Evolutionary conservation across 2,113 vertebrate species (phyloP).

Genomic region (Plestiodon gilberti): DNA sequence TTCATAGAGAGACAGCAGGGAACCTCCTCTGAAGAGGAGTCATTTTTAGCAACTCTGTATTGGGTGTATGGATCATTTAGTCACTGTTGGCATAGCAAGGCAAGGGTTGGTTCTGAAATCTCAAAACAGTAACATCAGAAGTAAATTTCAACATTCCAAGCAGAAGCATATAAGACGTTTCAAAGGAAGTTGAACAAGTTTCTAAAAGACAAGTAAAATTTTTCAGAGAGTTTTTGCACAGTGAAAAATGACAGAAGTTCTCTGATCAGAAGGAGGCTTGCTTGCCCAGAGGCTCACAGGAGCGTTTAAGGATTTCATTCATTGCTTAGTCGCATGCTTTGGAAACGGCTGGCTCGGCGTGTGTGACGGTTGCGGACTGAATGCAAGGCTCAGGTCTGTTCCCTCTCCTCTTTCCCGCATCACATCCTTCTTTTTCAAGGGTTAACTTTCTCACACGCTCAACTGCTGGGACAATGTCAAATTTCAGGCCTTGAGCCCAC

Average conservation of each 20-base stretch:
- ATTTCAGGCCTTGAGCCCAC: constrained; percentile 73
- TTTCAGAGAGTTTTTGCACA: no score
- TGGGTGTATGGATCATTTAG: no score
- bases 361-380: not conserved
- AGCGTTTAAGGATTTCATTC: not conserved
- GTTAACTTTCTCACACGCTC: constrained; percentile 80
- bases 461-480: constrained; percentile 73
- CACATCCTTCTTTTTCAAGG: constrained; percentile 52
- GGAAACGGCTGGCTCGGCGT: not conserved
- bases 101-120: no score
- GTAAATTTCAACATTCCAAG: no score
- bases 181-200: no score
- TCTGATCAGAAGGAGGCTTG: constrained; percentile 22
- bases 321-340: not conserved
- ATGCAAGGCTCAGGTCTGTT: constrained; percentile 12
- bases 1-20: not conserved
- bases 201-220: no score
- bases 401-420: constrained; percentile 4
- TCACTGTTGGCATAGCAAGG: no score
- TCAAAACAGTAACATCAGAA: no score
- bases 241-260: not conserved
- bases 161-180: no score
- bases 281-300: constrained; percentile 31
- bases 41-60: not conserved
- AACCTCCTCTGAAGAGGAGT: not conserved